Evolutionary conservation across 2,888 invertebrate species (phyloP).

Genomic region (Oasisia sp.): DNA sequence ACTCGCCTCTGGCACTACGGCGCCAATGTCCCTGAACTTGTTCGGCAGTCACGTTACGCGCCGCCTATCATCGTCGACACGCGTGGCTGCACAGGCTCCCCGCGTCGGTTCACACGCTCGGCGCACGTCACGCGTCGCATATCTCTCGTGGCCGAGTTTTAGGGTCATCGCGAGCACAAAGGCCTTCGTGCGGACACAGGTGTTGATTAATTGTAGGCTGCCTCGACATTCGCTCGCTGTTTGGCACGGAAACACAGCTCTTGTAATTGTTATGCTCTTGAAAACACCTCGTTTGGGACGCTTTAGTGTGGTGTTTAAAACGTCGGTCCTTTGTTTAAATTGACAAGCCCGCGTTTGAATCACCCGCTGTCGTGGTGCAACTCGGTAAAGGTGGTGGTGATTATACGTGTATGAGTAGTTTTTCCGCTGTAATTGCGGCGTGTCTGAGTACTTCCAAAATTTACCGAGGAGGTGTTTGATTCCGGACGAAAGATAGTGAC

Average conservation of each 20-base stretch:
- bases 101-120: neutral
- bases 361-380: too few species aligned
- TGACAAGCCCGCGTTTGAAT: too few species aligned
- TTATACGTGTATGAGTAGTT: too few species aligned
- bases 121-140: conserved; percentile 17
- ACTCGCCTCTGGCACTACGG: neutral
- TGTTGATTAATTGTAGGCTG: conserved; percentile 1
- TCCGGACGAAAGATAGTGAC: neutral
- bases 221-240: neutral
- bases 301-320: too few species aligned
- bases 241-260: neutral
- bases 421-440: too few species aligned
- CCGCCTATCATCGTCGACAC: neutral
- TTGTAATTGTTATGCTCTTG: neutral
- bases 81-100: neutral
- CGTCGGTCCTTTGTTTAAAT: too few species aligned
- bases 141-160: conserved; percentile 3
- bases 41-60: neutral
- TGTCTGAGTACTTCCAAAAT: too few species aligned
- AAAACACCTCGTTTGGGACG: neutral
- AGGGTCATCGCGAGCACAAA: conserved; percentile 1
- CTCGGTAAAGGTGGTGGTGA: too few species aligned
- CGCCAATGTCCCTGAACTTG: neutral
- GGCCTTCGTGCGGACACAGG: neutral
- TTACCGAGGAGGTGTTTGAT: too few species aligned